A percentile compares a stretch with the other conserved stretches of the same genome.
Evolutionary conservation across 2,113 vertebrate species (phyloP).

Genomic region (Chrysochloris asiatica): DNA sequence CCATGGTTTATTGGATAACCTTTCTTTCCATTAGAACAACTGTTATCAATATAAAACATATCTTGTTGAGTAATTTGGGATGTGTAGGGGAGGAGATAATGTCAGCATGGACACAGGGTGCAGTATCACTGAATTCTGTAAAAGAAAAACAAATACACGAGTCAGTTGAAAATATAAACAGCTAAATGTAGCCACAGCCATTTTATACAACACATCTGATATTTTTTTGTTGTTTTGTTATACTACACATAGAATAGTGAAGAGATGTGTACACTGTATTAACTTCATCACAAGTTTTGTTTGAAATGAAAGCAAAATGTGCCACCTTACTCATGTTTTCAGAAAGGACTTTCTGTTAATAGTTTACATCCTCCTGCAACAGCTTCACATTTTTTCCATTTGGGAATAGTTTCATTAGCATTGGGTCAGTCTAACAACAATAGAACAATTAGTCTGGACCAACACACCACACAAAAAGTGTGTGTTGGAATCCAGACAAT

Average conservation of each 20-base stretch:
- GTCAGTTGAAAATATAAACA: background rate
- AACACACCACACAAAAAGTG: conserved; percentile 1
- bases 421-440: background rate
- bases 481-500: background rate
- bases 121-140: conserved; percentile 7
- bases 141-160: background rate
- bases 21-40: background rate
- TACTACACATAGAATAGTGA: no score
- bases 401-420: background rate
- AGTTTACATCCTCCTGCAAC: background rate
- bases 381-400: accelerated
- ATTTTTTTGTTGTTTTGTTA: background rate
- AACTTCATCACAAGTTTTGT: conserved; percentile 20
- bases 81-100: background rate
- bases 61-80: background rate
- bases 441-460: background rate
- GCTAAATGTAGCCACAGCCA: conserved; percentile 2
- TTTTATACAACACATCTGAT: background rate
- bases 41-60: conserved; percentile 24
- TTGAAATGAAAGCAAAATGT: conserved; percentile 35
- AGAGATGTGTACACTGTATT: background rate
- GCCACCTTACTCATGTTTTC: accelerated
- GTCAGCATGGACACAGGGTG: background rate
- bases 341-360: background rate
- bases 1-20: background rate